Evolutionary conservation across 2,113 vertebrate species (phyloP).

Genomic region (Lophura nycthemera): DNA sequence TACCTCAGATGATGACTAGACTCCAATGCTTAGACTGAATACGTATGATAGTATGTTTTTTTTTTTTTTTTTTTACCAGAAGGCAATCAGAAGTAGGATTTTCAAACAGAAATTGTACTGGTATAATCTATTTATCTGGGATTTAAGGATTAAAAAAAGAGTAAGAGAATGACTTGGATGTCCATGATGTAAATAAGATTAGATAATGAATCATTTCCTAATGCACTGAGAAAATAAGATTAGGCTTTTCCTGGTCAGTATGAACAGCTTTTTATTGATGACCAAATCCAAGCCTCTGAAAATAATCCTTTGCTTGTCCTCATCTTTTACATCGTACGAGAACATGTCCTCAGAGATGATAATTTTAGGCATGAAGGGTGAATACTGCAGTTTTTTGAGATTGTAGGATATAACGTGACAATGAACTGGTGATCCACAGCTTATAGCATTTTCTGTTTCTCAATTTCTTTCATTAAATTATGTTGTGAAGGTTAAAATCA

Average conservation of each 20-base stretch:
- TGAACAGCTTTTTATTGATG: conserved; percentile 46
- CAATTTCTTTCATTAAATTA: not conserved
- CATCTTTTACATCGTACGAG: not conserved
- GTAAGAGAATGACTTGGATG: conserved; percentile 51
- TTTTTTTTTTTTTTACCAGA: conserved; percentile 19
- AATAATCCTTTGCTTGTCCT: conserved; percentile 35
- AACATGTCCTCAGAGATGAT: not conserved
- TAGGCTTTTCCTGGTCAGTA: conserved; percentile 47
- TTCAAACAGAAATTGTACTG: conserved; percentile 41
- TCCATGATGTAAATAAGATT: conserved; percentile 71
- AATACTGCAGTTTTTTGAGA: not conserved
- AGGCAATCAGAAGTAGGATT: conserved; percentile 51
- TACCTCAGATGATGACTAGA: not conserved
- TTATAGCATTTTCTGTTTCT: not conserved
- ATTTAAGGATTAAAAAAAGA: conserved; percentile 70
- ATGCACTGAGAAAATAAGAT: conserved; percentile 64
- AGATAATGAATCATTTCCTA: conserved; percentile 72
- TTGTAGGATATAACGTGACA: not conserved
- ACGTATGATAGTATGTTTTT: conserved; percentile 4
- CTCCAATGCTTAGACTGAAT: not conserved
- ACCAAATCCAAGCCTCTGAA: conserved; percentile 28
- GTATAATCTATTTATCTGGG: conserved; percentile 65
- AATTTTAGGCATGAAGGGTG: not conserved
- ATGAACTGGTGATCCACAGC: not conserved
- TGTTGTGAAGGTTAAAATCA: not conserved